phyloP scores from a whole-genome alignment of 2,888 invertebrate species.

The Harpalus rufipes region DNA sequence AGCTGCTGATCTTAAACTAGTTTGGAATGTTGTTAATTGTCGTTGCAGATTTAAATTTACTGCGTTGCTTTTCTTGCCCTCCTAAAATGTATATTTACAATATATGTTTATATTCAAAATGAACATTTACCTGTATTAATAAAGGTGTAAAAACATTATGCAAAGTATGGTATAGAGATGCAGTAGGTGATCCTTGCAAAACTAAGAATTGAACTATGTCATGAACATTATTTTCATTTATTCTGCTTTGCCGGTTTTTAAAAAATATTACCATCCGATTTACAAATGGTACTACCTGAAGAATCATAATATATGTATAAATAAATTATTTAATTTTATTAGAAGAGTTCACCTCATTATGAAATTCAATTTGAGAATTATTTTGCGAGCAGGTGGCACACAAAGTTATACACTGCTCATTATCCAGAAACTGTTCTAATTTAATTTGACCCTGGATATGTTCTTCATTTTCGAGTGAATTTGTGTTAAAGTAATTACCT shows the following conservation, averaged over 20 bases:
- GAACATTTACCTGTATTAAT: slow-evolving; percentile 68
- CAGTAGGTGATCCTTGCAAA: slow-evolving; percentile 80
- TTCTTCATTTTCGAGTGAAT: slow-evolving; percentile 72
- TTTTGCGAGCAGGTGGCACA: slow-evolving; percentile 77
- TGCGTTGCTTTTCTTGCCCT: slow-evolving; percentile 67
- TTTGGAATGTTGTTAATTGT: slow-evolving; percentile 74
- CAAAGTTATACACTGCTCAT: slow-evolving; percentile 77
- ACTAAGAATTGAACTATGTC: slow-evolving; percentile 81
- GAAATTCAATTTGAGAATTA: slow-evolving; percentile 72
- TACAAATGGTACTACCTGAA: slow-evolving; percentile 59
- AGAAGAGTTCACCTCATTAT: slow-evolving; percentile 70
- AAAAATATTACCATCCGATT: slow-evolving; percentile 79
- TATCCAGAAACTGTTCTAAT: slow-evolving; percentile 78
- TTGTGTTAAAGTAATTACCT: slow-evolving; percentile 73
- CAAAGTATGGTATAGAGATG: slow-evolving; percentile 81
- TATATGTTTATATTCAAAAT: not conserved
- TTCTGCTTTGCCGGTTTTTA: slow-evolving; percentile 80
- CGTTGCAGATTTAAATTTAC: slow-evolving; percentile 73
- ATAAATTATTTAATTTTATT: not conserved
- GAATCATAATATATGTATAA: slow-evolving; percentile 11
- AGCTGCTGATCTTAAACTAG: slow-evolving; percentile 74
- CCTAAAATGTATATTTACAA: slow-evolving; percentile 41
- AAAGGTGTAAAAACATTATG: slow-evolving; percentile 81
- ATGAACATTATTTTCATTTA: slow-evolving; percentile 81
- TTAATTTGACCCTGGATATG: slow-evolving; percentile 74